A percentile compares a stretch with the other conserved stretches of the same genome.
Evolutionary conservation across 1,140 invertebrate genomes (phyloP).

Genomic region (Conus betulinus): DNA sequence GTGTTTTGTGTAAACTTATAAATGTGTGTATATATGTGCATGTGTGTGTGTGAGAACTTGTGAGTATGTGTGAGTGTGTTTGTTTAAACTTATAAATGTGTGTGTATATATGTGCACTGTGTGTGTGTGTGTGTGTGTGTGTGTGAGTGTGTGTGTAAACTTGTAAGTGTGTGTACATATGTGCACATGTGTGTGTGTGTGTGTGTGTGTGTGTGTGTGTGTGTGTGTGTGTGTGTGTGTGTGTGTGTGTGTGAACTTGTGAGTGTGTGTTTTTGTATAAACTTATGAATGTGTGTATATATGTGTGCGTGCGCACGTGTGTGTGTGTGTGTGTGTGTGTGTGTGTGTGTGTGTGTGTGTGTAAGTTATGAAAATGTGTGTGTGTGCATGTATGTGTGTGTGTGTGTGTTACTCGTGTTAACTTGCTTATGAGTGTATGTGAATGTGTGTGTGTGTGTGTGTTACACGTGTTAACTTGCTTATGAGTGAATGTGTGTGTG

Average conservation of each 20-base stretch:
- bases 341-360: too few relatives aligned
- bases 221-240: too few relatives aligned
- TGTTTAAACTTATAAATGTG: neutral
- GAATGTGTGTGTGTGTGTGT: too few relatives aligned
- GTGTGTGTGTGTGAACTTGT: too few relatives aligned
- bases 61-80: neutral
- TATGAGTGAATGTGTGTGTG: neutral
- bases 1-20: neutral
- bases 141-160: neutral
- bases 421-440: too few relatives aligned
- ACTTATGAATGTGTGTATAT: too few relatives aligned
- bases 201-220: too few relatives aligned
- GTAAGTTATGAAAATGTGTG: too few relatives aligned
- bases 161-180: neutral
- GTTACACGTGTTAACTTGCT: too few relatives aligned
- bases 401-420: too few relatives aligned
- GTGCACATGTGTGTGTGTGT: too few relatives aligned
- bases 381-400: too few relatives aligned
- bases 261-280: neutral
- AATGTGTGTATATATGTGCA: neutral
- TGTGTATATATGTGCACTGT: neutral
- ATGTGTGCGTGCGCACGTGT: neutral
- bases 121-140: neutral
- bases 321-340: neutral
- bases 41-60: neutral